phyloP scores from a whole-genome alignment of 2,797 vertebrate species.

The Sebastes nivosus region DNA sequence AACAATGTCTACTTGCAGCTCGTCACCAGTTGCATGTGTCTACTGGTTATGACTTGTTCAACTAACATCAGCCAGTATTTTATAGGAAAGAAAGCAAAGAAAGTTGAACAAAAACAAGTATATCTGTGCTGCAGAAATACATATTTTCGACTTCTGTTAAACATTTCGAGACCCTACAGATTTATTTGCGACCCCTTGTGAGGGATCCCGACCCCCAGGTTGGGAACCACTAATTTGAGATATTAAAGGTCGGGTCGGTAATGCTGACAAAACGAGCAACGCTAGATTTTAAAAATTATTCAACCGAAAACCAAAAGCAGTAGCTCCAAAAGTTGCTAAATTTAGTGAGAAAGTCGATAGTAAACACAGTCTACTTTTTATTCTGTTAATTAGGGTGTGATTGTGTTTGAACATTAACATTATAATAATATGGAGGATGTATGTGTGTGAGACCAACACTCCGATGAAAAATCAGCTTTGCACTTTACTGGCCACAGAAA shows the following conservation, averaged over 20 bases:
- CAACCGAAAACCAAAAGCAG: no score
- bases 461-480: background rate
- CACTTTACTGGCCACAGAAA: background rate
- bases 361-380: background rate
- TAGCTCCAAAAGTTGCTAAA: no score
- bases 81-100: background rate
- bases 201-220: background rate
- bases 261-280: no score
- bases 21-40: background rate
- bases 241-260: background rate
- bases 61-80: background rate
- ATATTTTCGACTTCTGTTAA: background rate
- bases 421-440: background rate
- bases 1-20: background rate
- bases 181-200: background rate
- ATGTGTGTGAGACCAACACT: background rate
- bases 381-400: background rate
- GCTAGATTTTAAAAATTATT: no score
- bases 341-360: no score
- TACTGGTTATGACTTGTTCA: background rate
- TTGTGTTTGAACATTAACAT: background rate
- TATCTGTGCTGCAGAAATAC: background rate
- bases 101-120: background rate
- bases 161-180: background rate
- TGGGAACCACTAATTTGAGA: background rate